phyloP scores from a whole-genome alignment of 2,797 vertebrate genomes.

The Ataeniobius toweri region DNA sequence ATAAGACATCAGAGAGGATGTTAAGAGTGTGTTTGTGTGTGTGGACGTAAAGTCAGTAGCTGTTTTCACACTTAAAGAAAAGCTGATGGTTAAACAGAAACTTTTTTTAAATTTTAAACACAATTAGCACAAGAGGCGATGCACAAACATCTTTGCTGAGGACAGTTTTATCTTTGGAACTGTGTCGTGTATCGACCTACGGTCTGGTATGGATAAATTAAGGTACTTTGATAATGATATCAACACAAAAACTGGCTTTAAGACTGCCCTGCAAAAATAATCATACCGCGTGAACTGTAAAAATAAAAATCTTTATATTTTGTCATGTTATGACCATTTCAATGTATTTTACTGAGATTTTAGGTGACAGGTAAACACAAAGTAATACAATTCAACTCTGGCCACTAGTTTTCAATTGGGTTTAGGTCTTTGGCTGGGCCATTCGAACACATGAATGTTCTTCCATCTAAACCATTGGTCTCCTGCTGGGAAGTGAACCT shows the following conservation, averaged over 20 bases:
- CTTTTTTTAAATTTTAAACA: not conserved
- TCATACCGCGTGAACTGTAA: too few species aligned
- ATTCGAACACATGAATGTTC: not conserved
- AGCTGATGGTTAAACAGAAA: not conserved
- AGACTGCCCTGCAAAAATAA: not conserved
- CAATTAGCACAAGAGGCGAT: not conserved
- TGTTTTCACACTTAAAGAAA: slow-evolving; percentile 2
- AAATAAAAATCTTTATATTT: not conserved
- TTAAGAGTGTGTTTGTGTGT: slow-evolving; percentile 49
- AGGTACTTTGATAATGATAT: not conserved
- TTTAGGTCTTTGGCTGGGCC: not conserved
- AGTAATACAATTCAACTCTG: not conserved
- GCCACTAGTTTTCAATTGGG: not conserved
- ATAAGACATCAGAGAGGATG: slow-evolving; percentile 64
- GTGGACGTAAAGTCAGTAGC: not conserved
- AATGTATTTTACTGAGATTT: not conserved
- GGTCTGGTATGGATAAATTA: not conserved
- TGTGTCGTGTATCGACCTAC: not conserved
- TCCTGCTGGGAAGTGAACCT: not conserved
- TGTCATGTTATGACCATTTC: not conserved
- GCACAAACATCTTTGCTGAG: not conserved
- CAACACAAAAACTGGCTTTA: not conserved
- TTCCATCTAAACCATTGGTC: not conserved
- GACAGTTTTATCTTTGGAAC: not conserved
- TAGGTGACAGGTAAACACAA: not conserved